These are phyloP conservation scores for Solea senegalensis DNA, from an alignment of 2,113 vertebrate genomes.

Conservation along the genomic window DNA sequence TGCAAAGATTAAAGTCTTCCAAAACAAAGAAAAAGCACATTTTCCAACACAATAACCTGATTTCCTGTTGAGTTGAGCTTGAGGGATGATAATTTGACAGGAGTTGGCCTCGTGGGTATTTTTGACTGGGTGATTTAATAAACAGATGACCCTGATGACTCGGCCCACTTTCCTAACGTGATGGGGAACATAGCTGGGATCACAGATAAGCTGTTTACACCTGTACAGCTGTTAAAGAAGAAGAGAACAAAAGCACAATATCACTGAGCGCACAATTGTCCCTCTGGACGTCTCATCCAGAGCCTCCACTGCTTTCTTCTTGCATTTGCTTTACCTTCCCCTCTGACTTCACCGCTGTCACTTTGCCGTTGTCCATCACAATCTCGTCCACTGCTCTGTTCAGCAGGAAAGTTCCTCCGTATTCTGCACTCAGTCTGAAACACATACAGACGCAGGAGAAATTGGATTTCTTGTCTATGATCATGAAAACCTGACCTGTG, in stretches of 20 bases:
- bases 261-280: background rate
- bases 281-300: background rate
- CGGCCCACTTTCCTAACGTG: slow-evolving; percentile 89
- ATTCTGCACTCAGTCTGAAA: slow-evolving; percentile 90
- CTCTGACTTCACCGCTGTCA: slow-evolving; percentile 91
- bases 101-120: slow-evolving; percentile 92
- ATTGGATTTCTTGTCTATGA: background rate
- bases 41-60: slow-evolving; percentile 83
- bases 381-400: slow-evolving; percentile 94
- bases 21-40: too few relatives aligned
- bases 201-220: slow-evolving; percentile 97
- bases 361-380: slow-evolving; percentile 88
- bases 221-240: slow-evolving; percentile 83
- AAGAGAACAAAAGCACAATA: background rate
- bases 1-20: too few relatives aligned
- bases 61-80: slow-evolving; percentile 91
- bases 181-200: slow-evolving; percentile 89
- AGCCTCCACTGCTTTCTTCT: background rate
- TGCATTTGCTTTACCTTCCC: slow-evolving; percentile 83
- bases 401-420: slow-evolving; percentile 91
- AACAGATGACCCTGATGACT: slow-evolving; percentile 91
- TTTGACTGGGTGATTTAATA: slow-evolving; percentile 94
- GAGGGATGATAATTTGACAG: slow-evolving; percentile 96
- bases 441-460: slow-evolving; percentile 21
- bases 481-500: too few relatives aligned